Percentiles rank a stretch among this genome's conserved stretches.
Conservation (phyloP, 2,113 vertebrate genomes). For the Kryptolebias marmoratus region DNA sequence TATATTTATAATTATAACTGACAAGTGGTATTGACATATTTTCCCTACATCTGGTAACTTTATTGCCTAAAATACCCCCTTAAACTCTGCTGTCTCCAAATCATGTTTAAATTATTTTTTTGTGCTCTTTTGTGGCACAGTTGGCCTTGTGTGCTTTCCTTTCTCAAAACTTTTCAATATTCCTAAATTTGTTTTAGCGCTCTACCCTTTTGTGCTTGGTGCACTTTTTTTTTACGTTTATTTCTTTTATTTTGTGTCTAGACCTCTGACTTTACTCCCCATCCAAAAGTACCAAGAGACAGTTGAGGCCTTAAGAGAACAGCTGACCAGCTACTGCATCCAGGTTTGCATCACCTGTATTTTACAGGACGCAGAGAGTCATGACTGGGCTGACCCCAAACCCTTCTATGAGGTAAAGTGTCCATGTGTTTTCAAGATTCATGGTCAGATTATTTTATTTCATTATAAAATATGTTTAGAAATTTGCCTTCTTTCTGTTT, state of each 20-base stretch:
- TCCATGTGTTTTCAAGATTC: background rate
- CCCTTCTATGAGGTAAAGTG: constrained; percentile 91
- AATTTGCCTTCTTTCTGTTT: background rate
- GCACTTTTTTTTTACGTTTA: background rate
- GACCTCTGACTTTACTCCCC: constrained; percentile 86
- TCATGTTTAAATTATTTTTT: too few relatives aligned
- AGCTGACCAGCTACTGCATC: constrained; percentile 89
- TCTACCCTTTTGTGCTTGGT: background rate
- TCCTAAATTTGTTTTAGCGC: too few relatives aligned
- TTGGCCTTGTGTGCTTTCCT: too few relatives aligned
- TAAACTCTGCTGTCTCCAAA: too few relatives aligned
- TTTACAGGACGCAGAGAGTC: constrained; percentile 94
- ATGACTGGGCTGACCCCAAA: constrained; percentile 92
- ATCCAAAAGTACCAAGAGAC: constrained; percentile 89
- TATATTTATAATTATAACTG: too few relatives aligned
- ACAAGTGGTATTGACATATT: too few relatives aligned
- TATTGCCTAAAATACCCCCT: too few relatives aligned
- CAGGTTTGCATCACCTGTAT: constrained; percentile 89
- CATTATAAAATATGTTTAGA: background rate
- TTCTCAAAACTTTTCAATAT: too few relatives aligned
- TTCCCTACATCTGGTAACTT: too few relatives aligned
- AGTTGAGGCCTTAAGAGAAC: constrained; percentile 83
- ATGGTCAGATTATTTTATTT: background rate
- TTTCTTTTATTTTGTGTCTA: constrained; percentile 57
- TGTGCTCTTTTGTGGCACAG: too few relatives aligned